phyloP scores from a whole-genome alignment of 2,888 invertebrate genomes.

The Cheilosia urbana region DNA sequence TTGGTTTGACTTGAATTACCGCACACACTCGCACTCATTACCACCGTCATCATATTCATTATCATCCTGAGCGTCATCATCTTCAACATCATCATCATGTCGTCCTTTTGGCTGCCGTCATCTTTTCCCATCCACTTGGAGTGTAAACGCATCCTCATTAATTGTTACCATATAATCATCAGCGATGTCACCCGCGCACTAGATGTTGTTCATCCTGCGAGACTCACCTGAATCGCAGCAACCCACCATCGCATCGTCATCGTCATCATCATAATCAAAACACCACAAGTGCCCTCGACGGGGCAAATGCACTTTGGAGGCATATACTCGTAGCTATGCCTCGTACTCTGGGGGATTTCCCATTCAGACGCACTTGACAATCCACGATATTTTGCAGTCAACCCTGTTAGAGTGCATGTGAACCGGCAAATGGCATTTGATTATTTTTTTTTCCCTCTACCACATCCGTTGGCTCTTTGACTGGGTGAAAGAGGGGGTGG shows the following conservation, averaged over 20 bases:
- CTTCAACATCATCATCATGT: neutral
- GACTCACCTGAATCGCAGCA: conserved; percentile 5
- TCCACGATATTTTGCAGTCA: conserved; percentile 6
- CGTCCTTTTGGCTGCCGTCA: conserved; percentile 26
- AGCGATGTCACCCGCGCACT: conserved; percentile 39
- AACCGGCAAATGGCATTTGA: conserved; percentile 47
- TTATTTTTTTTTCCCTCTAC: conserved; percentile 19
- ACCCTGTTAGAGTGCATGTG: conserved; percentile 11
- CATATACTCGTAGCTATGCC: conserved; percentile 11
- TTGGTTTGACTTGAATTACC: conserved; percentile 59
- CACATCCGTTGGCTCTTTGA: conserved; percentile 14
- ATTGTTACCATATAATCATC: conserved; percentile 66
- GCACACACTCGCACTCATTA: conserved; percentile 43
- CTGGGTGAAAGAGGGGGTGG: neutral
- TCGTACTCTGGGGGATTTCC: neutral
- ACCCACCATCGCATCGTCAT: neutral
- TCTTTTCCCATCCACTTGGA: conserved; percentile 42
- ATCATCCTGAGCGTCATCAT: conserved; percentile 9
- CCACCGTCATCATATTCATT: conserved; percentile 37
- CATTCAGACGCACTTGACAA: conserved; percentile 60
- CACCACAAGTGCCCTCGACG: conserved; percentile 63
- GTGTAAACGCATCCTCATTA: conserved; percentile 58
- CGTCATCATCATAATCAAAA: conserved; percentile 28
- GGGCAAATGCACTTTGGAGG: conserved; percentile 60
- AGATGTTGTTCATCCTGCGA: neutral